A percentile compares a stretch with the other conserved stretches of the same genome.
phyloP scores from a whole-genome alignment of 2,888 invertebrate genomes.

The Eubasilissa splendida region DNA sequence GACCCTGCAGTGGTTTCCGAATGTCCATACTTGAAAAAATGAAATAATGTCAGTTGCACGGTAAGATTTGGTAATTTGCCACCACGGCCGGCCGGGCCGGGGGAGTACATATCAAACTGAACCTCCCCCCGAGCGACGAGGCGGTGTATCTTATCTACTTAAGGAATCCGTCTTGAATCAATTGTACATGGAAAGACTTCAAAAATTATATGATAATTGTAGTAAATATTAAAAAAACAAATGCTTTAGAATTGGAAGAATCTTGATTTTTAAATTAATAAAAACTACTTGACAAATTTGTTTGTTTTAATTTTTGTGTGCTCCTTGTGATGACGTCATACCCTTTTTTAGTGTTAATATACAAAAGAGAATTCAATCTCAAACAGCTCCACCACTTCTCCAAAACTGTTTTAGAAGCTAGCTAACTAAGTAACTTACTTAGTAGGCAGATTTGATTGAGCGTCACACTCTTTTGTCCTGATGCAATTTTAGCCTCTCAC shows the following conservation, averaged over 20 bases:
- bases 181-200: constrained; percentile 56
- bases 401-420: too few relatives aligned
- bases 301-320: constrained; percentile 21
- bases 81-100: constrained; percentile 16
- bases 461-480: too few relatives aligned
- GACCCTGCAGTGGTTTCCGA: too few relatives aligned
- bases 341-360: not conserved
- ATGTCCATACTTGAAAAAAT: too few relatives aligned
- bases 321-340: not conserved
- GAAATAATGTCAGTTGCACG: not conserved
- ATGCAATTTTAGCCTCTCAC: too few relatives aligned
- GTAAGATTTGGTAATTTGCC: not conserved
- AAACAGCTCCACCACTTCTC: too few relatives aligned
- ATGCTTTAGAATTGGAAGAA: constrained; percentile 56
- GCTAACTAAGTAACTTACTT: too few relatives aligned
- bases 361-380: not conserved
- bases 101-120: constrained; percentile 46
- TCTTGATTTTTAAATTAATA: constrained; percentile 57
- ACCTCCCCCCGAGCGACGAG: constrained; percentile 41
- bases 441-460: too few relatives aligned
- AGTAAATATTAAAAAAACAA: constrained; percentile 52
- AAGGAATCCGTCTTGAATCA: constrained; percentile 57
- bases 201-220: constrained; percentile 50
- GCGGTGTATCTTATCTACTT: constrained; percentile 50
- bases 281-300: constrained; percentile 47